phyloP scores from a whole-genome alignment of 2,113 vertebrate species.

The Laticauda colubrina region DNA sequence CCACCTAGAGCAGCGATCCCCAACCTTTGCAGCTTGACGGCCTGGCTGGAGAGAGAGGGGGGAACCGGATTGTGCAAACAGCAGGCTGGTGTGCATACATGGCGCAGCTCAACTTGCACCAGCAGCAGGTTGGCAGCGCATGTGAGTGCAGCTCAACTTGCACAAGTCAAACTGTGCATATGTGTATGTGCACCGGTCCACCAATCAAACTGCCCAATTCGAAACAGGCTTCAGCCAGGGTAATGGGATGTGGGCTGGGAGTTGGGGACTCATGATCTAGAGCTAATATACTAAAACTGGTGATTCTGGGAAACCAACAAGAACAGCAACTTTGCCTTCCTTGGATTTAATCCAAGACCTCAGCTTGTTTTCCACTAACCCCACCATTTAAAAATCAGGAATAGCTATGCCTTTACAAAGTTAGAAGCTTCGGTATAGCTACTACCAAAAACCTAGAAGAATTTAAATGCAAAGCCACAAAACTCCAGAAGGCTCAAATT shows the following conservation, averaged over 20 bases:
- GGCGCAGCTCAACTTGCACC: too few relatives aligned
- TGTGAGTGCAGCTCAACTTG: too few relatives aligned
- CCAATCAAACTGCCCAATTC: too few relatives aligned
- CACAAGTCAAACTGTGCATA: too few relatives aligned
- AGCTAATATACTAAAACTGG: neutral
- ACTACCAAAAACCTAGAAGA: neutral
- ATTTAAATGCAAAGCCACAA: neutral
- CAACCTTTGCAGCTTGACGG: too few relatives aligned
- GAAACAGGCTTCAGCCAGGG: too few relatives aligned
- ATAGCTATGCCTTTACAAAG: neutral
- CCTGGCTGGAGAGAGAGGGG: too few relatives aligned
- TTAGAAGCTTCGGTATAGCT: neutral
- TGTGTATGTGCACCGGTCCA: too few relatives aligned
- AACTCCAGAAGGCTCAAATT: neutral
- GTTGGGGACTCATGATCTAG: neutral
- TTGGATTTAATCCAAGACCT: neutral
- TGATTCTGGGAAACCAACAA: neutral
- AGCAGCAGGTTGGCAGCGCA: too few relatives aligned
- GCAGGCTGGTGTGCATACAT: too few relatives aligned
- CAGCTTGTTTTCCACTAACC: neutral
- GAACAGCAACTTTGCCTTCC: neutral
- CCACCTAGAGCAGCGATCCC: neutral
- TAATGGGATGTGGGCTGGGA: too few relatives aligned
- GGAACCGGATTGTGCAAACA: too few relatives aligned
- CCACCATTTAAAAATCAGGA: neutral